A percentile compares a stretch with the other conserved stretches of the same genome.
Conservation (phyloP, 2,888 invertebrate genomes). For the Synanthedon formicaeformis region DNA sequence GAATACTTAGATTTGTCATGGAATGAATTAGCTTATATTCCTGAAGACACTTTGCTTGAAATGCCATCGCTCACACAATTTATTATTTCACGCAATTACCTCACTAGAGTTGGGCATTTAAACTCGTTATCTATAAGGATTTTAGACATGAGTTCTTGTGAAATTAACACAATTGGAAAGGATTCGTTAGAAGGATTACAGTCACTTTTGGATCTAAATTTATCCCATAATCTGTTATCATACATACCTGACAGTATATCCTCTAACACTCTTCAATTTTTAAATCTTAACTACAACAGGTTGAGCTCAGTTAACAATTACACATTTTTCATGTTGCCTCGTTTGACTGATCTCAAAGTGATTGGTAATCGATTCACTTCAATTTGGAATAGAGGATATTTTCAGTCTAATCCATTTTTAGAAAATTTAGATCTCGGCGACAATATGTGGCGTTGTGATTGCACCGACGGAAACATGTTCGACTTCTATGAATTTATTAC, state of each 20-base stretch:
- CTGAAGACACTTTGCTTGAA: constrained; percentile 69
- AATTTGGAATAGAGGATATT: constrained; percentile 70
- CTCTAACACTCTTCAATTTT: constrained; percentile 69
- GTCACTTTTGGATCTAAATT: constrained; percentile 70
- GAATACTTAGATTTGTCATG: constrained; percentile 76
- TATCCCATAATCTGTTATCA: constrained; percentile 76
- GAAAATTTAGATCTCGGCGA: constrained; percentile 73
- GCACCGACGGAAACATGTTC: constrained; percentile 70
- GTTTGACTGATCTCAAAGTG: constrained; percentile 72
- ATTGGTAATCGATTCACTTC: constrained; percentile 78
- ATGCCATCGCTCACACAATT: constrained; percentile 72
- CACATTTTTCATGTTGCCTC: constrained; percentile 73
- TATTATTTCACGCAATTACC: constrained; percentile 75
- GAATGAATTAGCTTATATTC: constrained; percentile 74
- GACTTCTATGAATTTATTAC: constrained; percentile 74
- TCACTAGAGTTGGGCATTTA: constrained; percentile 69
- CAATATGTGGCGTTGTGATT: constrained; percentile 84
- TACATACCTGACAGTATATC: constrained; percentile 72
- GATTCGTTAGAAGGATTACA: constrained; percentile 71
- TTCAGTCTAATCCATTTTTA: constrained; percentile 71
- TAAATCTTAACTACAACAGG: constrained; percentile 73
- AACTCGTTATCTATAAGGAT: constrained; percentile 68
- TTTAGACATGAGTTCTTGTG: constrained; percentile 75
- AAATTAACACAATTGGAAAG: constrained; percentile 70
- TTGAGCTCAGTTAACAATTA: constrained; percentile 72